A percentile compares a stretch with the other conserved stretches of the same genome.
These are phyloP conservation scores for Tipula helvola DNA, from an alignment of 2,888 invertebrate species.

Conservation along the genomic window DNA sequence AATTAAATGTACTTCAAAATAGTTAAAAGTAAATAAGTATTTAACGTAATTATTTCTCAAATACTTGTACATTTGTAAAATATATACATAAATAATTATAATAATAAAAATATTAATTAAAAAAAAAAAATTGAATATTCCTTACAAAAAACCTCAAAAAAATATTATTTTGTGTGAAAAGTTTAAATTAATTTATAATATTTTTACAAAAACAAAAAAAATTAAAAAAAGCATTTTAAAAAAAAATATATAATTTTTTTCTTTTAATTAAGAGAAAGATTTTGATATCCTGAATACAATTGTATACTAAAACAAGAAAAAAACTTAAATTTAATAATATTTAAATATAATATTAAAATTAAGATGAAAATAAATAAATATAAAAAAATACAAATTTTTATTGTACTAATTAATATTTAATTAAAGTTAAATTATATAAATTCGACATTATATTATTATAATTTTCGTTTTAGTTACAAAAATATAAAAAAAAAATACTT, in stretches of 20 bases:
- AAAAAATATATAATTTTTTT: slow-evolving; percentile 5
- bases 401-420: slow-evolving; percentile 1
- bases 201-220: slow-evolving; percentile 4
- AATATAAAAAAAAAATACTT: background rate
- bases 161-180: background rate
- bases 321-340: background rate
- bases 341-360: background rate
- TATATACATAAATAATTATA: background rate
- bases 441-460: background rate
- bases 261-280: background rate
- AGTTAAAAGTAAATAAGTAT: background rate
- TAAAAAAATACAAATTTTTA: background rate
- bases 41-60: background rate
- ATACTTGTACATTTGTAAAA: background rate
- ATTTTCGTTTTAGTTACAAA: background rate
- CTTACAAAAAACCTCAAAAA: background rate
- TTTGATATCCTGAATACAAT: slow-evolving; percentile 10
- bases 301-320: slow-evolving; percentile 8
- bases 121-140: background rate
- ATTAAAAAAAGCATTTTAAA: slow-evolving; percentile 9
- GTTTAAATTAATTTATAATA: background rate
- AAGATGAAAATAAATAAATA: background rate
- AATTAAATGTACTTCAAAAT: background rate
- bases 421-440: background rate
- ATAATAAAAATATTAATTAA: background rate